Percentiles rank a stretch among this genome's conserved stretches.
phyloP scores from a whole-genome alignment of 2,888 invertebrate species.

The Drosophila vallismaia region DNA sequence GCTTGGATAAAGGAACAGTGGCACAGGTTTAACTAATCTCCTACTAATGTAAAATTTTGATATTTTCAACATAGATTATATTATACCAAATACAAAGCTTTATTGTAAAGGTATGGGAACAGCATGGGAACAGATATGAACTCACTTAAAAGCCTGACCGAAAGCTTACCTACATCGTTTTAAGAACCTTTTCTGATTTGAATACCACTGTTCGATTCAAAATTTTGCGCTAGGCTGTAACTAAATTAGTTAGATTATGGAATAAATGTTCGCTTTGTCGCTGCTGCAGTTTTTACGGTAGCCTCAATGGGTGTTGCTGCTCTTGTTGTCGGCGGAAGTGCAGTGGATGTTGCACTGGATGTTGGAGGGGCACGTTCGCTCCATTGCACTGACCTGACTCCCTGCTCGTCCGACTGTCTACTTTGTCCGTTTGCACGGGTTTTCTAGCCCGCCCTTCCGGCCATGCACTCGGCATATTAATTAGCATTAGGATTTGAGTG shows the following conservation, averaged over 20 bases:
- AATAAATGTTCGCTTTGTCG: conserved; percentile 36
- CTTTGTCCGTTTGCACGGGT: not conserved
- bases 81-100: no score
- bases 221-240: conserved; percentile 30
- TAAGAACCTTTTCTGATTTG: not conserved
- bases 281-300: conserved; percentile 40
- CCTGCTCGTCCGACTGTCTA: conserved; percentile 2
- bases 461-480: conserved; percentile 67
- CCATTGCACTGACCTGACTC: conserved; percentile 48
- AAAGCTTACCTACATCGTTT: no score
- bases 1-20: conserved; percentile 34
- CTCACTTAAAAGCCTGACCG: no score
- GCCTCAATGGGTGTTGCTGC: conserved; percentile 26
- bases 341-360: conserved; percentile 40
- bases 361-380: conserved; percentile 50
- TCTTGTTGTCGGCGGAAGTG: conserved; percentile 53
- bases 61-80: not conserved
- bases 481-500: conserved; percentile 66
- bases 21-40: not conserved
- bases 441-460: conserved; percentile 9
- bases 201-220: conserved; percentile 40
- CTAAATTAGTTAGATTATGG: conserved; percentile 65
- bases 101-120: no score
- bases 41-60: not conserved
- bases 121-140: no score